These are phyloP conservation scores for Cygnus olor DNA, from an alignment of 2,797 vertebrate species.

Conservation along the genomic window DNA sequence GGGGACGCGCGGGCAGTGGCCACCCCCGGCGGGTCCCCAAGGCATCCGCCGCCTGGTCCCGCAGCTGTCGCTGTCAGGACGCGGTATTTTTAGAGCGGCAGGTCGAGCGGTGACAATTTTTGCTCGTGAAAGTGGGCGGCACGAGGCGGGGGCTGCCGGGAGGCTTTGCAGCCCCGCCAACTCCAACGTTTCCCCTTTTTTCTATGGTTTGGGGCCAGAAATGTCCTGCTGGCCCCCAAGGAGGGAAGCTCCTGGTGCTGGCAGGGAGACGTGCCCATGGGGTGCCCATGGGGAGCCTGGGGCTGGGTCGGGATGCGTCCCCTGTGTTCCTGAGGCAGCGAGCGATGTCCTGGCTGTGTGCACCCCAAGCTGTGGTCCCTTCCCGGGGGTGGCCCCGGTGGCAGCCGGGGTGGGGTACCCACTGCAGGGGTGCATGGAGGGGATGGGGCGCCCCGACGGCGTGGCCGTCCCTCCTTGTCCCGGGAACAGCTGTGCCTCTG, in stretches of 20 bases:
- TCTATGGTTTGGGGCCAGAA: not conserved
- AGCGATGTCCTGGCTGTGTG: accelerated
- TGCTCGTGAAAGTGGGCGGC: not conserved
- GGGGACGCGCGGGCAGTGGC: not conserved
- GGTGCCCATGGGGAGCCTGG: not conserved
- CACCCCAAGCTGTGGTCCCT: not conserved
- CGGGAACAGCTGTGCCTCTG: not conserved
- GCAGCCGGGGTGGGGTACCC: not conserved
- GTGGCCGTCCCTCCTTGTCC: not conserved
- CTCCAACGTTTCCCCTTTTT: not conserved
- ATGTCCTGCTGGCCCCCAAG: not conserved
- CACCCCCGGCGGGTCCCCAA: not conserved
- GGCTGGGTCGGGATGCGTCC: accelerated
- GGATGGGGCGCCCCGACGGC: not conserved
- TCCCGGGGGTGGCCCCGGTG: not conserved
- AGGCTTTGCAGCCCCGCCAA: accelerated
- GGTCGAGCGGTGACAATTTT: not conserved
- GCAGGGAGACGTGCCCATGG: not conserved
- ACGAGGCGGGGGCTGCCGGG: accelerated
- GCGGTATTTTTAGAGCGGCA: constrained; percentile 12
- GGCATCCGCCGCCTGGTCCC: not conserved
- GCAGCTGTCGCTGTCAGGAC: constrained; percentile 51
- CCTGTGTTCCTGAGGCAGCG: accelerated
- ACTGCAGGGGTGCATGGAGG: accelerated
- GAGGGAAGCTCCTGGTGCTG: not conserved